Base-by-base conservation (phyloP, 92 coral and sea anemone species). In the Paragorgia papillata region DNA sequence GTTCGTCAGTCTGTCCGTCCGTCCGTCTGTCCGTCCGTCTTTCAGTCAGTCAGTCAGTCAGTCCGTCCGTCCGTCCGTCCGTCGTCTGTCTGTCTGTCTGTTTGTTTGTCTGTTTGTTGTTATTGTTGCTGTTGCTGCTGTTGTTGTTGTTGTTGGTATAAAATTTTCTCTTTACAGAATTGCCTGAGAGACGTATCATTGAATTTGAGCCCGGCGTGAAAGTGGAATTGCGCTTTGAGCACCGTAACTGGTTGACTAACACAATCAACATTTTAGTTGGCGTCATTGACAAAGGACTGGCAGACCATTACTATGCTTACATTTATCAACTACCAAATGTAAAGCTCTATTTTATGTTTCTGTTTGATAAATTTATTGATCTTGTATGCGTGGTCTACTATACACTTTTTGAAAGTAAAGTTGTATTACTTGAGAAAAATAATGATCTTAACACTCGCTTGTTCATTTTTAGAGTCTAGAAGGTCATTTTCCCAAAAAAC, bases 201-300 rank as follows among this genome's bases (percentile, higher is more conserved):
- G 81, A 91, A 15, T 67, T 69, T 73, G 66, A 79, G 1, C 67
- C 73, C 26, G 97, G 87, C 33, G 81, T 90, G 1, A 81, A 61
- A 74, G 83, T 93, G 19, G 97, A 93, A 71, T 82, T 93, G 7
- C 77, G 91, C 18, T 90, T 90, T 64, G 97, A 93, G 70, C 97
- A 93, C 73, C 83, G 66, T 0, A 85, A 87, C 71, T 93, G 92
- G 91, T 76, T 91, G 66, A 90, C 97, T 18, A 90, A 94, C 70
- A 92, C 87, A 0, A 83, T 94, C 22, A 57, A 86, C 50, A 74
- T 94, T 62, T 88, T 92, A 61, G 74, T 94, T n/a, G 84, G 94
- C 7, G 97, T 94, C 32, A 55, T 91, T 44, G 90, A 94, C 35
- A 85, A 82, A 18, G 98, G 98, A 25, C 73, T 76, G 19, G 82